Conservation (phyloP, 2,113 vertebrate genomes). For the Sinocyclocheilus grahami region DNA sequence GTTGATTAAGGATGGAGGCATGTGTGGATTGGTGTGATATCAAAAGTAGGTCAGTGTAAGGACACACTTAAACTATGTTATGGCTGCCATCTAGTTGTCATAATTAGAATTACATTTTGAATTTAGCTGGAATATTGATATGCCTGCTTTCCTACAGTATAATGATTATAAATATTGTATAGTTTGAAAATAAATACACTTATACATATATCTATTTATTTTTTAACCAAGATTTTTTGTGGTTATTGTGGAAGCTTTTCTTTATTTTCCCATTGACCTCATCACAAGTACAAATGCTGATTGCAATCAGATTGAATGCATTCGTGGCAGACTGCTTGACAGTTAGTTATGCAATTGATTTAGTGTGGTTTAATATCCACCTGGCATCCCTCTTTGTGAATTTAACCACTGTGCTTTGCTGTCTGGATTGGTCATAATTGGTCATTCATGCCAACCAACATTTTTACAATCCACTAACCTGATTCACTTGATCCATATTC, state of each 20-base stretch:
- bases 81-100: conserved; percentile 47
- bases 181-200: background rate
- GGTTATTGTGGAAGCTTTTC: no score
- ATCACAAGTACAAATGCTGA: no score
- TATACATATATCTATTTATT: background rate
- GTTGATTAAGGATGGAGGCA: background rate
- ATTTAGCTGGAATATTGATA: background rate
- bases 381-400: no score
- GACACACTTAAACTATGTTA: background rate
- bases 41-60: conserved; percentile 36
- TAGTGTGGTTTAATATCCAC: no score
- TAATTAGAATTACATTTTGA: background rate
- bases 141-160: background rate
- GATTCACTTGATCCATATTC: no score
- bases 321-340: background rate
- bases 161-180: background rate
- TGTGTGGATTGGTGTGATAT: background rate
- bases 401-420: no score
- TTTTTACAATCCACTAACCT: no score
- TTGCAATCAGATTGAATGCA: background rate
- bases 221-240: background rate
- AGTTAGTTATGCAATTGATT: no score
- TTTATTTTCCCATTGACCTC: no score
- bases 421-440: no score
- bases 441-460: no score